Base-by-base conservation (phyloP, 2,113 vertebrate genomes). In the Abramis brama region DNA sequence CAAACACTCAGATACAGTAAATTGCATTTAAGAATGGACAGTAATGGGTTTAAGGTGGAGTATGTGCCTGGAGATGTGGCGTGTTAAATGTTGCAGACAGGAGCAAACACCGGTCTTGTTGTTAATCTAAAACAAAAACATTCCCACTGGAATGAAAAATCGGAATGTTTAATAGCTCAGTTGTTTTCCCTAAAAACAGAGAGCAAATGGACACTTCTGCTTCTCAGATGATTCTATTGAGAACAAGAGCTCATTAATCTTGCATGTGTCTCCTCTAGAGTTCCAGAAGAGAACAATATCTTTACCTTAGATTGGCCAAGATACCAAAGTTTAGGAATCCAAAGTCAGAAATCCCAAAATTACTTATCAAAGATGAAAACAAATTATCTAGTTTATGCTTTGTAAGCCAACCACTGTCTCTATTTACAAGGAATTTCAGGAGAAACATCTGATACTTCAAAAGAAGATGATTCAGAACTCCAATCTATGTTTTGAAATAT, bases 141-240 rank as follows among this genome's bases (percentile, higher is more conserved):
- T 82, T 70, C 80, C 62, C 27, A 33, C 10, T 27, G n/a, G 79
- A 80, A 47, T 60, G 77, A 66, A 33, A 78, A 10, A 57, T 30
- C 36, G 2, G 57, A 59, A 15, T n/a, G 15, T 43, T 81, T 81
- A 27, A 66, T 64, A 30, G 55, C 55, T 60, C 21, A 45, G 0
- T 50, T 23, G 75, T 77, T 77, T 30, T 50, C 11, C 27, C 6
- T 75, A 47, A 13, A 75, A 75, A 47, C 13, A 2, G 12, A 47
- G 39, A 47, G n/a, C 6, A 74, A 74, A 47, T 75, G 43, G 23
- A 50, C 43, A 47, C 43, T 74, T 74, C 6, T 17, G 70, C 70
- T 43, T 43, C 70, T 73, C 70, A 12, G 36, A 73, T 43, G 73
- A 50, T 47, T 25, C 12, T 27, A 50, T 27, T 47, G 73, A 50